Percentiles rank a stretch among this genome's conserved stretches.
Conservation (phyloP, 1,140 invertebrate genomes). For the Megalopta genalis region DNA sequence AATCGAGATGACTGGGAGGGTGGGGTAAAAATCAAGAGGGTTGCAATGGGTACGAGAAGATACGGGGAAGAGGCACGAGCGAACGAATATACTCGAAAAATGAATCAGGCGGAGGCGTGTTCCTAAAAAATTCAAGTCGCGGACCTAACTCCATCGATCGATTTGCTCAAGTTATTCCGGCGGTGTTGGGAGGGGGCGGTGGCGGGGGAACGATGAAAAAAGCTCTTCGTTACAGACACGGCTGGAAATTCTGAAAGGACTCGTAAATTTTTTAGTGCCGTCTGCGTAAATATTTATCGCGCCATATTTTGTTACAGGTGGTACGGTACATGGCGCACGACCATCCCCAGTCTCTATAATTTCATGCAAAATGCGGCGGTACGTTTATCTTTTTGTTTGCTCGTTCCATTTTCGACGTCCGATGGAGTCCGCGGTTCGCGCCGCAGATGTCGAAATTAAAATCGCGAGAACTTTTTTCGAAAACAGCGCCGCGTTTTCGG, state of each 20-base stretch:
- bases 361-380: conserved; percentile 35
- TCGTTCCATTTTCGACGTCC: conserved; percentile 21
- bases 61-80: not conserved
- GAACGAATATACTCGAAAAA: conserved; percentile 20
- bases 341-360: conserved; percentile 16
- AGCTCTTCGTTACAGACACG: conserved; percentile 1
- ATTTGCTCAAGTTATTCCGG: conserved; percentile 15
- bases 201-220: conserved; percentile 4
- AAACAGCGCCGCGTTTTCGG: too few species aligned
- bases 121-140: conserved; percentile 24
- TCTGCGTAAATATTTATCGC: conserved; percentile 36
- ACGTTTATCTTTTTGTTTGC: conserved; percentile 31
- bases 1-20: not conserved
- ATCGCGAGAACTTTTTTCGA: not conserved
- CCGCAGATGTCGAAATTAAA: not conserved
- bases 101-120: conserved; percentile 19
- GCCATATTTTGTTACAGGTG: conserved; percentile 27
- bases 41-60: conserved; percentile 5
- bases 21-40: conserved; percentile 13
- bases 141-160: conserved; percentile 10
- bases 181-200: too few species aligned
- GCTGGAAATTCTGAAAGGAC: conserved; percentile 16
- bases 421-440: not conserved
- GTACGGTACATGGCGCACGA: not conserved
- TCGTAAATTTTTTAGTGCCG: conserved; percentile 23